Evolutionary conservation across 2,113 vertebrate species (phyloP).

Genomic region (human): DNA sequence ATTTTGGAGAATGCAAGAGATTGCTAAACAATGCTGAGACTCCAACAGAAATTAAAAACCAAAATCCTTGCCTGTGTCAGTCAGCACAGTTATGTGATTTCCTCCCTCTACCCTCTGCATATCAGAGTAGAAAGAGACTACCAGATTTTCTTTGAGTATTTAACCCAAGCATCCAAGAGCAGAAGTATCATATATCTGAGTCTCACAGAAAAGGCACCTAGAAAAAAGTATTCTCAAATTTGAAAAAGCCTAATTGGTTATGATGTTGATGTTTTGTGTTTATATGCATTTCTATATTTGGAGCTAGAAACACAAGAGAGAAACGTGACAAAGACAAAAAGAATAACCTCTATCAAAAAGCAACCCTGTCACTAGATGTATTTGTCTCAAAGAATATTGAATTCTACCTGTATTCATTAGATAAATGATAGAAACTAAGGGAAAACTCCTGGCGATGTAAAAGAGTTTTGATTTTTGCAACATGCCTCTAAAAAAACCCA

Average conservation of each 20-base stretch:
- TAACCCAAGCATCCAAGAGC: background rate
- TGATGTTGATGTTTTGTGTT: background rate
- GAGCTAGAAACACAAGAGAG: conserved; percentile 1
- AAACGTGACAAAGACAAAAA: background rate
- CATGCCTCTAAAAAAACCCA: conserved; percentile 35
- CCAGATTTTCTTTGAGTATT: background rate
- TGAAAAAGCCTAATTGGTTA: background rate
- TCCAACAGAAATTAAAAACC: background rate
- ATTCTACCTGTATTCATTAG: background rate
- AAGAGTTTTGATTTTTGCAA: background rate
- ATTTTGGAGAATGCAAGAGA: background rate
- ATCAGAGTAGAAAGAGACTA: background rate
- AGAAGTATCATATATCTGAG: background rate
- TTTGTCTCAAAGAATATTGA: background rate
- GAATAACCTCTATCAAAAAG: background rate
- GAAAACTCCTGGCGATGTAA: background rate
- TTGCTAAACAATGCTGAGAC: background rate
- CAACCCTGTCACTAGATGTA: background rate
- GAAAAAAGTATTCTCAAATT: background rate
- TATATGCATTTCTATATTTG: background rate
- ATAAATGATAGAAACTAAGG: background rate
- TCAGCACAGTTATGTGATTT: background rate
- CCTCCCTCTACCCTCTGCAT: background rate
- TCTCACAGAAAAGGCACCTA: conserved; percentile 26
- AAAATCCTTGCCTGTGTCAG: background rate